A percentile compares a stretch with the other conserved stretches of the same genome.
Conservation (phyloP, 1,140 invertebrate species). For the Macrocentrus cingulum region DNA sequence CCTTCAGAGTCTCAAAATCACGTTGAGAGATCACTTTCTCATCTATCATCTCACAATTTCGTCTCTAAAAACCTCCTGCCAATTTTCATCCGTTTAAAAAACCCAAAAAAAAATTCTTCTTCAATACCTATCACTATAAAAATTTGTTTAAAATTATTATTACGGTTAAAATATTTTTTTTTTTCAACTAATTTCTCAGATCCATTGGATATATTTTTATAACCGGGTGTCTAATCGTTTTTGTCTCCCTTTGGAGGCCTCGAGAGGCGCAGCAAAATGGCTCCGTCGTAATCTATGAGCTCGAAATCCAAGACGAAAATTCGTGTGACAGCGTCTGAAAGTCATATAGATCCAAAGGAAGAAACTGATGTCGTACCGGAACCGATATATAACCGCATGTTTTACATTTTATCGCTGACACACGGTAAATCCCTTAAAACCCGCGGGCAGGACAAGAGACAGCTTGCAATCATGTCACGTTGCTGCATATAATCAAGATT, state of each 20-base stretch:
- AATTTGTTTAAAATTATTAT: too few species aligned
- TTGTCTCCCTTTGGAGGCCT: too few species aligned
- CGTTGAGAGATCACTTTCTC: constrained; percentile 36
- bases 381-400: constrained; percentile 24
- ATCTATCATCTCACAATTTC: constrained; percentile 38
- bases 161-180: too few species aligned
- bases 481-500: not conserved
- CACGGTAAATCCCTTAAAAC: constrained; percentile 39
- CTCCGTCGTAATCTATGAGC: too few species aligned
- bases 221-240: too few species aligned
- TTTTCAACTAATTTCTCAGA: too few species aligned
- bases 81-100: too few species aligned
- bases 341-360: not conserved
- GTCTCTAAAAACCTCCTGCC: not conserved
- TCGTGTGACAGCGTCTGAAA: not conserved
- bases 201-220: too few species aligned
- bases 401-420: constrained; percentile 37
- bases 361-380: constrained; percentile 14
- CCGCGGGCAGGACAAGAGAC: constrained; percentile 32
- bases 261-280: too few species aligned
- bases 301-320: too few species aligned
- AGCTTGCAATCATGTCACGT: constrained; percentile 33
- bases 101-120: not conserved
- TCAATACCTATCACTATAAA: too few species aligned
- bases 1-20: constrained; percentile 11